Evolutionary conservation across 2,113 vertebrate genomes (phyloP).

Genomic region (Ahaetulla prasina): DNA sequence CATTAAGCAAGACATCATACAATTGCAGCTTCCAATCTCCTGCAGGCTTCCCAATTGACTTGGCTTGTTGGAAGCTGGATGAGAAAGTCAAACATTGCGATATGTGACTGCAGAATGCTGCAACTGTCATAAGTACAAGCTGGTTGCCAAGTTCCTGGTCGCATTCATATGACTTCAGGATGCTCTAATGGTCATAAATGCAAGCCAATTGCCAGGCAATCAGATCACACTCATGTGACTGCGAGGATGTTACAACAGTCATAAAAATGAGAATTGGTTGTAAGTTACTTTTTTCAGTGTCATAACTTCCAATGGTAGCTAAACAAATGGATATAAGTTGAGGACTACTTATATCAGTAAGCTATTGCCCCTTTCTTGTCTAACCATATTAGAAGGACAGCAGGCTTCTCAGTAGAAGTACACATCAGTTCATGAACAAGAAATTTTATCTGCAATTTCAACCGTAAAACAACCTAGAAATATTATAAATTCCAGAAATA

Average conservation of each 20-base stretch:
- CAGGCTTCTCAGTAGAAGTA: background rate
- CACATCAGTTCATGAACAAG: background rate
- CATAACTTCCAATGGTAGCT: background rate
- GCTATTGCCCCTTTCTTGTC: background rate
- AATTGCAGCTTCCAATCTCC: background rate
- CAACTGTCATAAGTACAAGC: background rate
- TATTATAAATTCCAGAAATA: background rate
- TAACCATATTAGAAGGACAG: background rate
- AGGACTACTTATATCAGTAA: background rate
- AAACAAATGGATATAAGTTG: background rate
- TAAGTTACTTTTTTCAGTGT: background rate
- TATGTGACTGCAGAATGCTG: background rate
- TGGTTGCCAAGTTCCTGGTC: background rate
- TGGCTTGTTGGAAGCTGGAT: background rate
- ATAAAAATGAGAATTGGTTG: background rate
- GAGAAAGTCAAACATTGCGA: background rate
- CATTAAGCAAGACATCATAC: background rate
- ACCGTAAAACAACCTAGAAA: background rate
- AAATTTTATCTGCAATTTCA: background rate
- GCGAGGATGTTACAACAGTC: background rate
- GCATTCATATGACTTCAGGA: background rate
- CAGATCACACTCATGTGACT: background rate
- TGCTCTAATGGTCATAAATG: background rate
- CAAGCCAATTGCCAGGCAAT: background rate
- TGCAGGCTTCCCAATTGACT: background rate